A percentile compares a stretch with the other conserved stretches of the same genome.
phyloP scores from a whole-genome alignment of 2,113 vertebrate species.

The Mionectes macconnelli region DNA sequence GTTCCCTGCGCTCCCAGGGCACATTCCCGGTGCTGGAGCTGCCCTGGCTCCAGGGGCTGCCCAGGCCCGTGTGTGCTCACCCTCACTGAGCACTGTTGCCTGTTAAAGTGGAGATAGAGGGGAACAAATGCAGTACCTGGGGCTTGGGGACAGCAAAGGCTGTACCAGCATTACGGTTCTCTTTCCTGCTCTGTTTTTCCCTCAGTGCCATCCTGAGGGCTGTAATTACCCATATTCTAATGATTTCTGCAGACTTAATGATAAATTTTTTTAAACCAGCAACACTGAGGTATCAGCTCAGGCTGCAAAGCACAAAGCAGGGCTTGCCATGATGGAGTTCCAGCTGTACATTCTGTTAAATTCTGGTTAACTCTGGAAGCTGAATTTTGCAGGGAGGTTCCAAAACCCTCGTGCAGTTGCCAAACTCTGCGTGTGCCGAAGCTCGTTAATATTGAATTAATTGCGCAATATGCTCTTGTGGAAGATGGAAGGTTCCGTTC shows the following conservation, averaged over 20 bases:
- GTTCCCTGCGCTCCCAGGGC: neutral
- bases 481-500: neutral
- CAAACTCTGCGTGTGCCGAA: neutral
- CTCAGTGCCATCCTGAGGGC: neutral
- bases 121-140: neutral
- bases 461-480: neutral
- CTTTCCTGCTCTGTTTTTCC: neutral
- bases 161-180: neutral
- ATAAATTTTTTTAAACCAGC: neutral
- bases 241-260: neutral
- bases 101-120: neutral
- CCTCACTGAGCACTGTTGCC: neutral
- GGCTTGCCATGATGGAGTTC: neutral
- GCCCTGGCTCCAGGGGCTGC: neutral
- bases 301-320: neutral
- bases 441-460: neutral
- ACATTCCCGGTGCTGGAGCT: neutral
- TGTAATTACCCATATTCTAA: neutral
- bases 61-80: neutral
- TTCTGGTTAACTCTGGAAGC: neutral
- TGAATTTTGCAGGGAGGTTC: neutral
- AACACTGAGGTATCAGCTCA: neutral
- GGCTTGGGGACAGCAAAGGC: neutral
- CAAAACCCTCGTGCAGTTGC: neutral
- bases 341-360: slow-evolving; percentile 12